These are phyloP conservation scores for Limanda limanda DNA, from an alignment of 2,113 vertebrate species.

Conservation along the genomic window DNA sequence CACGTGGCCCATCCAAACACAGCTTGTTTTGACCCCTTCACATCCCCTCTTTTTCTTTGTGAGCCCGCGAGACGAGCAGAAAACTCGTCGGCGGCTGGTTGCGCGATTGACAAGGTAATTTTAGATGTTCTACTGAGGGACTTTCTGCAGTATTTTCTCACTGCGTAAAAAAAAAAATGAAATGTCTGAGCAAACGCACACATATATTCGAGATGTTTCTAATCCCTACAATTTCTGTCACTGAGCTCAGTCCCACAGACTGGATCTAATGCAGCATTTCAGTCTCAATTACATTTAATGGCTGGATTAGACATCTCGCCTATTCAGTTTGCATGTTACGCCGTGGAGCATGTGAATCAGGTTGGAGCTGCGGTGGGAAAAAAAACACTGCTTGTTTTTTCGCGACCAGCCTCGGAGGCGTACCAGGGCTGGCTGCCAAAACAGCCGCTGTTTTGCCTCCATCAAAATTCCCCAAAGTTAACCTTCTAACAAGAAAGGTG, in stretches of 20 bases:
- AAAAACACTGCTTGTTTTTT: slow-evolving; percentile 26
- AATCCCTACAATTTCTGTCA: slow-evolving; percentile 71
- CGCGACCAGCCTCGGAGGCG: slow-evolving; percentile 42
- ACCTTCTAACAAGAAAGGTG: slow-evolving; percentile 60
- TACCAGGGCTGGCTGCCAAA: slow-evolving; percentile 53
- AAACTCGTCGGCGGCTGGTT: slow-evolving; percentile 59
- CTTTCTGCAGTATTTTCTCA: slow-evolving; percentile 50
- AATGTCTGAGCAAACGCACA: slow-evolving; percentile 45
- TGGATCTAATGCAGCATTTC: slow-evolving; percentile 70
- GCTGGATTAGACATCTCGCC: slow-evolving; percentile 69
- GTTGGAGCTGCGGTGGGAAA: slow-evolving; percentile 42
- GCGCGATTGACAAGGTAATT: slow-evolving; percentile 71
- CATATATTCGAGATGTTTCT: slow-evolving; percentile 64
- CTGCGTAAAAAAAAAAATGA: slow-evolving; percentile 1
- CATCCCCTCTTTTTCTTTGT: slow-evolving; percentile 30
- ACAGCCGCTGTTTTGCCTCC: slow-evolving; percentile 54
- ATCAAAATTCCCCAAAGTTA: slow-evolving; percentile 60
- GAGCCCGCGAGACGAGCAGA: slow-evolving; percentile 57
- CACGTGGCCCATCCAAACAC: slow-evolving; percentile 59
- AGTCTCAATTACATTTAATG: slow-evolving; percentile 73
- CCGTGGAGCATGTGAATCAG: slow-evolving; percentile 54
- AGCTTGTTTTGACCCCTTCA: slow-evolving; percentile 70
- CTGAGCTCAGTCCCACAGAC: slow-evolving; percentile 62
- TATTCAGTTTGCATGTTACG: slow-evolving; percentile 61
- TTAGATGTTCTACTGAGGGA: slow-evolving; percentile 56